phyloP scores from a whole-genome alignment of 2,888 invertebrate genomes.

The Uropetala carovei region DNA sequence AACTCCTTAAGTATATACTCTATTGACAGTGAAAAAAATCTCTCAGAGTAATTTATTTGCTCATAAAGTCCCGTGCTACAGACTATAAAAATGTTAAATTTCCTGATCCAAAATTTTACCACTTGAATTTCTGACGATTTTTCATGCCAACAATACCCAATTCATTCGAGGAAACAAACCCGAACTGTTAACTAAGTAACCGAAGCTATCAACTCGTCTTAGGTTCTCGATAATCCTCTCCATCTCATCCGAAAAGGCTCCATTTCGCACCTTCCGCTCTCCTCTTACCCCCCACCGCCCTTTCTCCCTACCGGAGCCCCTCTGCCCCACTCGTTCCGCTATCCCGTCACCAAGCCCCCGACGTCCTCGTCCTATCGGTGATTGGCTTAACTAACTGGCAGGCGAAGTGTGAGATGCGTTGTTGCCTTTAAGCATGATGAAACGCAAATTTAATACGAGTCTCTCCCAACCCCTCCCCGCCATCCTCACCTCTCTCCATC shows the following conservation, averaged over 20 bases:
- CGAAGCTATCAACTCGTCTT: constrained; percentile 14
- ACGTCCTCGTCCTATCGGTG: constrained; percentile 49
- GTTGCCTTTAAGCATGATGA: constrained; percentile 63
- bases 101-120: too few relatives aligned
- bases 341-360: background rate
- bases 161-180: background rate
- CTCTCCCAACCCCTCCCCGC: constrained; percentile 25
- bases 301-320: background rate
- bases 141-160: background rate
- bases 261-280: background rate
- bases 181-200: background rate
- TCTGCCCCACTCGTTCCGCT: background rate
- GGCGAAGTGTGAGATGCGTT: constrained; percentile 59
- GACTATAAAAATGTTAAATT: too few relatives aligned
- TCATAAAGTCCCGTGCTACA: too few relatives aligned
- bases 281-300: background rate
- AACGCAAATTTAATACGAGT: constrained; percentile 61
- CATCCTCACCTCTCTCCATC: background rate
- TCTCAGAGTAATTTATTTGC: too few relatives aligned
- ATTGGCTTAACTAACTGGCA: constrained; percentile 62
- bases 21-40: too few relatives aligned
- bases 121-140: too few relatives aligned
- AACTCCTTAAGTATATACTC: too few relatives aligned
- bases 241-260: constrained; percentile 38
- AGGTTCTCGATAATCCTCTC: background rate